A percentile compares a stretch with the other conserved stretches of the same genome.
Evolutionary conservation across 2,888 invertebrate species (phyloP).

Genomic region (Cordilura impudica): DNA sequence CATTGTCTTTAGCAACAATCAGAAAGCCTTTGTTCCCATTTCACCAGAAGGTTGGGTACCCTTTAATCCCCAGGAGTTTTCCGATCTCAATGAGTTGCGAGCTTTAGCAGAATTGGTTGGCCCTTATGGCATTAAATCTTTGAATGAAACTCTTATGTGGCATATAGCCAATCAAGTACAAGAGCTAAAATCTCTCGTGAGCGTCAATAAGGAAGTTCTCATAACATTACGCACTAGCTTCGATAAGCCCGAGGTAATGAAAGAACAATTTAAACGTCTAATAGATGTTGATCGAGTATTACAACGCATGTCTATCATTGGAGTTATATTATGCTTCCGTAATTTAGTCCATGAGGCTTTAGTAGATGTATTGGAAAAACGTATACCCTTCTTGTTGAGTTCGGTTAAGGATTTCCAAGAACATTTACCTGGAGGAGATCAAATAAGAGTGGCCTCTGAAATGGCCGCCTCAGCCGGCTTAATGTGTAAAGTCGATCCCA

Average conservation of each 20-base stretch:
- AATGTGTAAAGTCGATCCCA: constrained; percentile 95
- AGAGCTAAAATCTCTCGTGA: constrained; percentile 94
- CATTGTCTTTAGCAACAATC: constrained; percentile 97
- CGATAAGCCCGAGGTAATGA: constrained; percentile 99
- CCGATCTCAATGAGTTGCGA: constrained; percentile 95
- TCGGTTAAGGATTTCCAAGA: constrained; percentile 97
- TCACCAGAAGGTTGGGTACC: constrained; percentile 94
- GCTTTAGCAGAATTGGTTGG: constrained; percentile 97
- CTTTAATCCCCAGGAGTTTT: constrained; percentile 98
- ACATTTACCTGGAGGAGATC: constrained; percentile 93
- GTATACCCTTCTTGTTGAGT: constrained; percentile 96
- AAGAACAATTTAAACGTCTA: constrained; percentile 93
- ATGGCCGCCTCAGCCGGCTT: constrained; percentile 98
- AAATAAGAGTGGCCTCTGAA: constrained; percentile 94
- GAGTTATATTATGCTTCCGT: constrained; percentile 97
- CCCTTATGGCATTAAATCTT: constrained; percentile 97
- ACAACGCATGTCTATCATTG: constrained; percentile 98
- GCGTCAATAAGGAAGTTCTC: constrained; percentile 94
- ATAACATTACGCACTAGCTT: constrained; percentile 95
- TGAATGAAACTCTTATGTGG: constrained; percentile 98
- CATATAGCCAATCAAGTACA: constrained; percentile 98
- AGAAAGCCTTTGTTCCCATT: constrained; percentile 96
- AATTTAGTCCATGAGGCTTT: constrained; percentile 96
- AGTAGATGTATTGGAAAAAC: constrained; percentile 93
- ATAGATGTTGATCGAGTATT: constrained; percentile 96